Conservation (phyloP, 1,140 invertebrate genomes). For the Chironomus striatipennis region DNA sequence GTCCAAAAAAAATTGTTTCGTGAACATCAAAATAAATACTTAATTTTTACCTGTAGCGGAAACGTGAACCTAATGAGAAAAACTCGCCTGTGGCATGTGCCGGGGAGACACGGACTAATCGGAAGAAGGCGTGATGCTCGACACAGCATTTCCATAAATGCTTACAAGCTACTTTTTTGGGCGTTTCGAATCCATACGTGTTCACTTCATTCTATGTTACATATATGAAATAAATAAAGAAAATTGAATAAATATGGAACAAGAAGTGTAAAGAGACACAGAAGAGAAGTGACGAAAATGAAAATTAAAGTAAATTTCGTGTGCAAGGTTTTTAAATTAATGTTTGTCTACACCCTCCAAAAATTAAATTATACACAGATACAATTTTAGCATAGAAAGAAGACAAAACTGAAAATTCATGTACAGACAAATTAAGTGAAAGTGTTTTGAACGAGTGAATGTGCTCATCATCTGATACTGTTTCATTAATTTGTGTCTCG, state of each 20-base stretch:
- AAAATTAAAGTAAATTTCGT: constrained; percentile 26
- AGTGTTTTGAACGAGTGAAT: background rate
- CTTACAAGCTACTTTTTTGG: constrained; percentile 90
- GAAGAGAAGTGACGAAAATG: constrained; percentile 28
- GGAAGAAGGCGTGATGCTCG: constrained; percentile 97
- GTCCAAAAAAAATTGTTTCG: too few relatives aligned
- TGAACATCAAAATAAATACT: too few relatives aligned
- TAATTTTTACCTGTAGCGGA: constrained; percentile 54
- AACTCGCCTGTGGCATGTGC: constrained; percentile 52
- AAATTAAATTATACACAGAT: too few relatives aligned
- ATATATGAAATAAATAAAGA: constrained; percentile 34
- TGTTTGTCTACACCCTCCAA: constrained; percentile 11
- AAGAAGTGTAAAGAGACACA: too few relatives aligned
- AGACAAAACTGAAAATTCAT: background rate
- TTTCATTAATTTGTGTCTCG: background rate
- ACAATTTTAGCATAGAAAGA: background rate
- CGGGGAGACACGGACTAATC: constrained; percentile 69
- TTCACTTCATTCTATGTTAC: constrained; percentile 78
- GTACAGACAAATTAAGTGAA: background rate
- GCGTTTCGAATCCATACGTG: constrained; percentile 91
- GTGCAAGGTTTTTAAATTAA: constrained; percentile 25
- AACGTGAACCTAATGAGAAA: constrained; percentile 61
- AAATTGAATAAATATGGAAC: constrained; percentile 23
- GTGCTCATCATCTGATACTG: background rate
- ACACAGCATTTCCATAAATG: constrained; percentile 98